A percentile compares a stretch with the other conserved stretches of the same genome.
phyloP scores from a whole-genome alignment of 2,888 invertebrate species.

The Willowsia nigromaculata region DNA sequence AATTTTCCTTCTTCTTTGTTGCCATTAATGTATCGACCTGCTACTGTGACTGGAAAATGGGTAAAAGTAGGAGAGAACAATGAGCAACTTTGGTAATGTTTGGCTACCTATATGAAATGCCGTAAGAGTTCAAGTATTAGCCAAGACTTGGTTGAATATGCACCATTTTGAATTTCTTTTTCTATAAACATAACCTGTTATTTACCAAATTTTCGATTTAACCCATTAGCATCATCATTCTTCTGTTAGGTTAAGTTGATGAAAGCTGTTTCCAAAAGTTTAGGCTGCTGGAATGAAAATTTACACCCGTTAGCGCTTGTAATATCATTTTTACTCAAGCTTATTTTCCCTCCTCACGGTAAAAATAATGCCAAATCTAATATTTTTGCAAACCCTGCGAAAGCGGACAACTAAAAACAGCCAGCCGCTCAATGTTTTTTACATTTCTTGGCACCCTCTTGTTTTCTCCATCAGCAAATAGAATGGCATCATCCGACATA shows the following conservation, averaged over 20 bases:
- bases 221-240: too few relatives aligned
- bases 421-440: background rate
- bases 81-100: background rate
- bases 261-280: too few relatives aligned
- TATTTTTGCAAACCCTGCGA: background rate
- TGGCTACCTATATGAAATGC: background rate
- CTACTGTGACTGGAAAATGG: background rate
- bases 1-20: background rate
- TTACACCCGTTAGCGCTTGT: too few relatives aligned
- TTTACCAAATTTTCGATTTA: too few relatives aligned
- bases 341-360: background rate
- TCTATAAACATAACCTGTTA: too few relatives aligned
- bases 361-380: background rate
- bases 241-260: too few relatives aligned
- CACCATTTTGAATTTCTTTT: too few relatives aligned
- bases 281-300: too few relatives aligned
- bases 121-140: background rate
- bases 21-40: constrained; percentile 23
- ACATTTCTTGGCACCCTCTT: background rate
- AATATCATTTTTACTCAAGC: background rate
- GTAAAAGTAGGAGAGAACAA: constrained; percentile 8
- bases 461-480: background rate
- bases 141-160: too few relatives aligned
- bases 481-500: background rate
- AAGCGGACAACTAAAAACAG: background rate